Evolutionary conservation across 2,888 invertebrate genomes (phyloP), one percentile per base, ranked within the genome.

Genomic region (Falcaria lacertinaria): DNA sequence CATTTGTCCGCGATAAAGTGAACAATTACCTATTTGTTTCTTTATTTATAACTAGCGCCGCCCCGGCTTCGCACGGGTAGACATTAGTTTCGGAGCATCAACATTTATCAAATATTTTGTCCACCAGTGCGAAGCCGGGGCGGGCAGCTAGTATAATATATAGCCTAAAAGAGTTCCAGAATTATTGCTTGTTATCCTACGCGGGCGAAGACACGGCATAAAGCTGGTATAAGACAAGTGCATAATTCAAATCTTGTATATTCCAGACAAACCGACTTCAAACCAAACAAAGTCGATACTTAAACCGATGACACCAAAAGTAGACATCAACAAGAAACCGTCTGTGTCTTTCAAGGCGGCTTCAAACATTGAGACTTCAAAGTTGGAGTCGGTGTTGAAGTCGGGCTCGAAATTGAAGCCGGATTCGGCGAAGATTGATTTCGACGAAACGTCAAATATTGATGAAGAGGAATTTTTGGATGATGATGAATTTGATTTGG

Each of bases 381-480:
- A 28, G 25, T 25, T 7, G 25, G 25, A 7, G 8, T 8, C 25
- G 25, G 11, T 1, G 28, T 11, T 11, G 7, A 28, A 28, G 11
- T 3, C 11, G 1, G 28, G 2, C 8, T 5, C 3, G 5, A 11
- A 7, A 1, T 11, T 3, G 8, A 28, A 28, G 3, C 2, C 3
- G 2, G 11, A 8, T 8, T 25, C 25, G 8, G 3, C 25, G 4
- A 25, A 25, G 2, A 25, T 28, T 1, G 28, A 28, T 2, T 28
- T 28, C 11, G 28, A 28, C 11, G 28, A 28, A 8, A 1, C 11
- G 11, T 28, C 28, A 7, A 37, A 8, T 0, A 73, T 75, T 0
- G 57, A 74, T 16, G 74, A 69, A 0, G 76, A 74, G 14, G 80
- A 80, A 19, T 79, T 74, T 40, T 40, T 77, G n/a, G 80, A 82